Base-by-base conservation (phyloP, 2,888 invertebrate species). In the Drosophila nr. perissopoda region DNA sequence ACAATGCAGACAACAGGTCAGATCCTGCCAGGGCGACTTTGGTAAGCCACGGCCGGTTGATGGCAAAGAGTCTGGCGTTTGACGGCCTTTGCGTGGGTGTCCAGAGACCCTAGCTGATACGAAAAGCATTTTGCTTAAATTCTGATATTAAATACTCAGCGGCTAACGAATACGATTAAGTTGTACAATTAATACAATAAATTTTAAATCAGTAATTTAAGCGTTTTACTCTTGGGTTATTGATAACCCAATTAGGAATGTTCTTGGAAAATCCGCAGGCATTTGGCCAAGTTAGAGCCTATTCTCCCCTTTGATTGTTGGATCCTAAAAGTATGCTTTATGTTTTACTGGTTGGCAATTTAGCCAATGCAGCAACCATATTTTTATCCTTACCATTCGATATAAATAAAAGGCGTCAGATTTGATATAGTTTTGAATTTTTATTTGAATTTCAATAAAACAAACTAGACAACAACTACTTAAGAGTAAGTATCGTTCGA, bases 381-480 rank as follows among this genome's bases (percentile, higher is more conserved):
- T 0, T 21, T 1, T 1, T 21, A 5, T 21, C 5, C 11, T 21
- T 6, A 4, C 21, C 7, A 25, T 25, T 25, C 25, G 4, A 25
- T 2, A 25, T 4, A 16, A 25, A 25, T 16, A 0, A 45, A 21
- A 7, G 3, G 0, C 21, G 3, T 21, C 3, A 7, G 6, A 16
- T 27, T 49, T 49, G 16, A 25, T 27, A 25, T 27, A 27, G 8
- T 48, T 49, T 18, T 27, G 8, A 10, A 33, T 64, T 77, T 82
- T 89, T 87, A 80, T 87, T 85, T 87, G 75, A 85, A 89, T 89
- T 86, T 78, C 74, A 89, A 89, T 86, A 89, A 86, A 85, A 89
- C 82, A 86, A 89, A 84, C 88, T 86, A 89, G 88, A 86, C 88
- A 86, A 86, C 89, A 89, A 86, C 85, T 86, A 86, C 85, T 86